A percentile compares a stretch with the other conserved stretches of the same genome.
phyloP scores from a whole-genome alignment of 2,888 invertebrate genomes.

The Emmelina monodactyla region DNA sequence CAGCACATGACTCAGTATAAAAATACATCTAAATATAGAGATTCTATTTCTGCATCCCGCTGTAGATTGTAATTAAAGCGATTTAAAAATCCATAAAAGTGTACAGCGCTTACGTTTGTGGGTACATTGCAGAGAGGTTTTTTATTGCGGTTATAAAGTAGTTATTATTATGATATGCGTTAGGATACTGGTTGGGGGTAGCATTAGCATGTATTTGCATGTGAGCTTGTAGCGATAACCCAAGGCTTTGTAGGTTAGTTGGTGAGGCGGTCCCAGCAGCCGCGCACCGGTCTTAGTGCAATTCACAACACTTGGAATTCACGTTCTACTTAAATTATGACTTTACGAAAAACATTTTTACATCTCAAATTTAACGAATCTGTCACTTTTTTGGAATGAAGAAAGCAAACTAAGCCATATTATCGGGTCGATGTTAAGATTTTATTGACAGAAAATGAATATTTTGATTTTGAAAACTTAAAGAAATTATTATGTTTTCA shows the following conservation, averaged over 20 bases:
- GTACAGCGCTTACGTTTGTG: background rate
- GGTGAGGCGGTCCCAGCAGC: constrained; percentile 25
- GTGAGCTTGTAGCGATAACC: constrained; percentile 25
- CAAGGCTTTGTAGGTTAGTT: constrained; percentile 41
- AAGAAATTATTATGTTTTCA: too few relatives aligned
- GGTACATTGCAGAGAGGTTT: background rate
- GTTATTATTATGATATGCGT: background rate
- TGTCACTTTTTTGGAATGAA: too few relatives aligned
- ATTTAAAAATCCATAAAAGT: background rate
- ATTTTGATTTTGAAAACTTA: too few relatives aligned
- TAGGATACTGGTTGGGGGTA: constrained; percentile 1
- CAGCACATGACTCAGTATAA: background rate
- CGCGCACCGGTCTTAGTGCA: constrained; percentile 20
- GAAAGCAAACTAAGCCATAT: too few relatives aligned
- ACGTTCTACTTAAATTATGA: too few relatives aligned
- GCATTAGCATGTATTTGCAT: constrained; percentile 24
- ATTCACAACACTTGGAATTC: too few relatives aligned
- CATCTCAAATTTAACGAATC: too few relatives aligned
- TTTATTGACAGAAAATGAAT: too few relatives aligned
- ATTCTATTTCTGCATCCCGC: background rate
- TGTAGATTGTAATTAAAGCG: background rate
- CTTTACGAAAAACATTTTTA: too few relatives aligned
- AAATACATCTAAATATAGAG: background rate
- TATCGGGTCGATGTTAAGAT: too few relatives aligned
- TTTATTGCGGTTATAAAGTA: background rate